Evolutionary conservation across 2,888 invertebrate species (phyloP), one percentile per base, ranked within the genome.

Genomic region (Scaptomyza flava): DNA sequence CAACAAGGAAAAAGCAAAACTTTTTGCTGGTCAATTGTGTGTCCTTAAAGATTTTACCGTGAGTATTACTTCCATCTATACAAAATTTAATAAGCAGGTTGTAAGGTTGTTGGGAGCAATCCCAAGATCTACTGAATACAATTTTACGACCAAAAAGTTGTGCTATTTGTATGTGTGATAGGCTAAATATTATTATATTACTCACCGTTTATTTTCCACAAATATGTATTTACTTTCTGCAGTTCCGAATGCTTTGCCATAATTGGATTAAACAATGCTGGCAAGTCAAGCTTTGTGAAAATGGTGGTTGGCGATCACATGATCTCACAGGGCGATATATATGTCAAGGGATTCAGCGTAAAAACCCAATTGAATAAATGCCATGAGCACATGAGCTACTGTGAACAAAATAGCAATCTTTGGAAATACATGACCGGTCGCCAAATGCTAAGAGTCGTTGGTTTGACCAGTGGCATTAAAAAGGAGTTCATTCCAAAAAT

Each of bases 251-350:
- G 96, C 87, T 96, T 97, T 81, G 96, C 96, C 6, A 90, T 97
- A 42, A 92, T 97, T 41, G 96, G 97, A 0, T 94, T 96, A 0
- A 96, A 96, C 89, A 96, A 97, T 2, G 96, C 97, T 0, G 97
- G 97, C 0, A 97, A 97, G 91, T 96, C 96, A 0, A 95, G 95
- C 2, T 96, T 97, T 0, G 97, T 98, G 90, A 95, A 96, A 91
- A 96, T 97, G 95, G 92, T 97, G 72, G 96, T 96, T 61, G 97
- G 97, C 0, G 96, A 96, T 85, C 94, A 94, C 77, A 89, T 91
- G 4, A 93, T 96, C 9, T 94, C 95, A 0, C 93, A 93, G 38
- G 96, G 96, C 0, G 94, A 95, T 63, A 95, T 95, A 2, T 95
- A 93, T 91, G 93, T 96, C 12, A 92, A 93, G 68, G 94, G 94